Conservation (phyloP, 2,113 vertebrate genomes). For the Boleophthalmus pectinirostris region DNA sequence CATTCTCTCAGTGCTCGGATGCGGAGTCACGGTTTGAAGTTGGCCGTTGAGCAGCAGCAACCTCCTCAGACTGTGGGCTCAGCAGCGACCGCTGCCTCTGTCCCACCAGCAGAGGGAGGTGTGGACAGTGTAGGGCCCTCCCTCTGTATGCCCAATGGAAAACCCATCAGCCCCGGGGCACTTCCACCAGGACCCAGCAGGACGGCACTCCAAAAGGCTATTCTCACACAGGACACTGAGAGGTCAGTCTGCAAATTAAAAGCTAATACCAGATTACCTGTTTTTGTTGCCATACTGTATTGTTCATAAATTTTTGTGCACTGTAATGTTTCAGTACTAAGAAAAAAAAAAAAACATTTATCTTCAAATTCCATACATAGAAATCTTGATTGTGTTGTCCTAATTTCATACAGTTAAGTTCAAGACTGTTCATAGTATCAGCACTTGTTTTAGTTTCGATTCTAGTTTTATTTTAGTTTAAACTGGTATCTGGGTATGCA, state of each 20-base stretch:
- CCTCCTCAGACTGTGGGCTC: constrained; percentile 46
- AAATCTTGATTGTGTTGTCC: not conserved
- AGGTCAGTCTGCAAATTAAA: constrained; percentile 67
- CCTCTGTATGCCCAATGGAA: constrained; percentile 83
- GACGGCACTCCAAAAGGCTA: constrained; percentile 85
- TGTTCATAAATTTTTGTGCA: not conserved
- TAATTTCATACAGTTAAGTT: not conserved
- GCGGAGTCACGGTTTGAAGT: constrained; percentile 80
- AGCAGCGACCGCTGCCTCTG: constrained; percentile 26
- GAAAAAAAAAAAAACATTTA: too few species aligned
- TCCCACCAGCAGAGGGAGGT: constrained; percentile 75
- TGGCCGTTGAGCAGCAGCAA: constrained; percentile 61
- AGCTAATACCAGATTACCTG: too few species aligned
- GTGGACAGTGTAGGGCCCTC: constrained; percentile 87
- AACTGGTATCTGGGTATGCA: not conserved
- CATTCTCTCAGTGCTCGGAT: constrained; percentile 80
- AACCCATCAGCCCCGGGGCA: constrained; percentile 81
- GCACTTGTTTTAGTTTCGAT: too few species aligned
- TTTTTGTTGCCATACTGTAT: not conserved
- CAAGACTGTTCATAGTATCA: too few species aligned
- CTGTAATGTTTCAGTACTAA: not conserved
- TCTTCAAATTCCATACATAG: not conserved
- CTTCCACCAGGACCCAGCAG: constrained; percentile 83
- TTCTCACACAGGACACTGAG: constrained; percentile 86
- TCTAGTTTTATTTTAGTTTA: too few species aligned